Conservation (phyloP, 2,797 vertebrate species). For the Sebastes nivosus region DNA sequence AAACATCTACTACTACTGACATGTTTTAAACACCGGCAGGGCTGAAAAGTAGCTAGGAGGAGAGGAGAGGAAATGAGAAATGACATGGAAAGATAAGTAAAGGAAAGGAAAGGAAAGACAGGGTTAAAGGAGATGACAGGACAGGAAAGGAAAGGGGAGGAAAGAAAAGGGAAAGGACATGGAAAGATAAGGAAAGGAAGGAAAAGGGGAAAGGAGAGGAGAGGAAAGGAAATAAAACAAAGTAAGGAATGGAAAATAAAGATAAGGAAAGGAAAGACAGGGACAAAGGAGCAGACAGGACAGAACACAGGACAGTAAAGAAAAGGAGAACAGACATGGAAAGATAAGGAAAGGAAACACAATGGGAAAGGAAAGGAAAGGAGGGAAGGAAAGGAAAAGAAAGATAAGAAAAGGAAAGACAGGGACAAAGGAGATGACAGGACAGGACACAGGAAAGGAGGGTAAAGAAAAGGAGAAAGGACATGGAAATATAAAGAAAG, state of each 20-base stretch:
- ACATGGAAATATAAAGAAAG: not conserved
- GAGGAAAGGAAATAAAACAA: not conserved
- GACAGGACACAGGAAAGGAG: not conserved
- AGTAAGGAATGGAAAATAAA: not conserved
- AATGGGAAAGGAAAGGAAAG: not conserved
- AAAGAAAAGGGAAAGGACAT: not conserved
- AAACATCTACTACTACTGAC: constrained; percentile 11
- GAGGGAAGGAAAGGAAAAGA: not conserved
- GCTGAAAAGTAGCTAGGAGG: not conserved
- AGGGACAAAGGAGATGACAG: not conserved
- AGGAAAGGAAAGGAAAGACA: not conserved
- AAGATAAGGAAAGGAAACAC: not conserved
- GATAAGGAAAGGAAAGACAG: not conserved
- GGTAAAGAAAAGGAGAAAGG: not conserved
- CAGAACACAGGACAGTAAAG: not conserved
- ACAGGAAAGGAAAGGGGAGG: not conserved
- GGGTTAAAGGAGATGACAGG: not conserved
- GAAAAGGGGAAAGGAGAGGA: not conserved
- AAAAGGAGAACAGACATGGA: not conserved
- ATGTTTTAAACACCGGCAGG: not conserved
- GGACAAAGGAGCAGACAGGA: not conserved
- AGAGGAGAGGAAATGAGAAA: not conserved
- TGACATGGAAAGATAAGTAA: too few species aligned
- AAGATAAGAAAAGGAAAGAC: not conserved
- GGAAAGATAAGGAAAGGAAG: accelerated